Evolutionary conservation across 2,797 vertebrate genomes (phyloP).

Genomic region (Odontamblyopus rebecca): DNA sequence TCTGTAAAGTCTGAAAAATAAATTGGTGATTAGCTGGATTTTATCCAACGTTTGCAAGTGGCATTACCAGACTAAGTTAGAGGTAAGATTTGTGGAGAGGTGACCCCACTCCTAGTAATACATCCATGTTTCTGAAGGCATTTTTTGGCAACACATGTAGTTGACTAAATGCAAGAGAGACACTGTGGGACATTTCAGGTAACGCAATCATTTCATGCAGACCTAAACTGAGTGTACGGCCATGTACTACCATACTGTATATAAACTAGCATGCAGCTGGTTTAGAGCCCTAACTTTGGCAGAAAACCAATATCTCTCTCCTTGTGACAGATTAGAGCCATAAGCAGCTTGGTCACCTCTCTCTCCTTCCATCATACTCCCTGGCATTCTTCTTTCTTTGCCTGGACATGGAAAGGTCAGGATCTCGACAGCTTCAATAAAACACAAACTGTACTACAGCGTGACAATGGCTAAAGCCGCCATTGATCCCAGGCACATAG

Average conservation of each 20-base stretch:
- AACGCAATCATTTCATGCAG: not conserved
- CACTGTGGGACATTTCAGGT: no score
- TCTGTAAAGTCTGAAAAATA: no score
- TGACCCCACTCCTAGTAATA: no score
- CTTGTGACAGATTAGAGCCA: constrained; percentile 37
- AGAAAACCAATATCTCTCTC: not conserved
- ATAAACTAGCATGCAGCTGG: not conserved
- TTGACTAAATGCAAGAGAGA: no score
- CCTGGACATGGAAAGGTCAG: constrained; percentile 48
- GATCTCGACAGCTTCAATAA: constrained; percentile 53
- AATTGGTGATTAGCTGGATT: no score
- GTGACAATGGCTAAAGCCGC: constrained; percentile 18
- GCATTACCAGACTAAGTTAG: no score
- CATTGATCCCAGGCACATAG: constrained; percentile 27
- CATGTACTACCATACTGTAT: not conserved
- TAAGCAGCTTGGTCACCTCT: constrained; percentile 29
- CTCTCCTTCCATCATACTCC: constrained; percentile 28
- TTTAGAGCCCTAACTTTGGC: constrained; percentile 7
- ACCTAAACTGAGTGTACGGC: not conserved
- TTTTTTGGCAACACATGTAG: no score
- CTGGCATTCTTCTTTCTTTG: constrained; percentile 34
- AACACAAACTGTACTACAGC: constrained; percentile 33
- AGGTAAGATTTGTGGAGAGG: no score
- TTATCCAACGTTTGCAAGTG: no score
- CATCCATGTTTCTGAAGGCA: no score